Evolutionary conservation across 1,140 invertebrate genomes (phyloP).

Genomic region (Brachystomella parvula): DNA sequence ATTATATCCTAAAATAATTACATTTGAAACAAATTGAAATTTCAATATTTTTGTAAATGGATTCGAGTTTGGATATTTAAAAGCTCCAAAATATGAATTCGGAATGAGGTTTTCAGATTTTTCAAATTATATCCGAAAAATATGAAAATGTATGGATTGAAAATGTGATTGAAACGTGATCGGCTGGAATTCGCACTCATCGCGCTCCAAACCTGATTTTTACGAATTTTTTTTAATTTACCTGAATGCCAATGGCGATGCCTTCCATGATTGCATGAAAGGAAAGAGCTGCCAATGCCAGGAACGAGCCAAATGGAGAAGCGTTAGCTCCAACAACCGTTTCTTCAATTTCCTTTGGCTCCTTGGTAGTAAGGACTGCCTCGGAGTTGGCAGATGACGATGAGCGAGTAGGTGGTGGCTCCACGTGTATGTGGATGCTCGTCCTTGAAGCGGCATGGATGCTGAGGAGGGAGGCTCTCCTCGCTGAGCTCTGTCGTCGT

Average conservation of each 20-base stretch:
- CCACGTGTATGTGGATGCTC: not conserved
- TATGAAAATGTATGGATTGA: too few relatives aligned
- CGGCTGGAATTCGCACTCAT: too few relatives aligned
- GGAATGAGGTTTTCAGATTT: too few relatives aligned
- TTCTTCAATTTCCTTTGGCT: constrained; percentile 11
- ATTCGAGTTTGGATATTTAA: too few relatives aligned
- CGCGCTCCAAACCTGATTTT: too few relatives aligned
- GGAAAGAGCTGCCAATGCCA: constrained; percentile 77
- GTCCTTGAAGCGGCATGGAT: not conserved
- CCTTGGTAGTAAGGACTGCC: not conserved
- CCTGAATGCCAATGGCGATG: constrained; percentile 35
- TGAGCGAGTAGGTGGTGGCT: not conserved
- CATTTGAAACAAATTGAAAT: too few relatives aligned
- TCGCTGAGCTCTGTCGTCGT: not conserved
- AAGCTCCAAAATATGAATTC: too few relatives aligned
- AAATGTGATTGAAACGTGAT: too few relatives aligned
- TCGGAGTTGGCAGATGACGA: not conserved
- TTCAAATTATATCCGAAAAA: too few relatives aligned
- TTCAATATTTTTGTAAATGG: too few relatives aligned
- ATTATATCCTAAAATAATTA: too few relatives aligned
- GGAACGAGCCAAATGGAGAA: constrained; percentile 59
- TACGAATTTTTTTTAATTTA: too few relatives aligned
- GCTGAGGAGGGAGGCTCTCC: not conserved
- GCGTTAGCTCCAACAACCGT: constrained; percentile 28
- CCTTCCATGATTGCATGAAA: constrained; percentile 89